These are phyloP conservation scores for Glareola pratincola DNA, from an alignment of 2,113 vertebrate genomes.

Conservation along the genomic window DNA sequence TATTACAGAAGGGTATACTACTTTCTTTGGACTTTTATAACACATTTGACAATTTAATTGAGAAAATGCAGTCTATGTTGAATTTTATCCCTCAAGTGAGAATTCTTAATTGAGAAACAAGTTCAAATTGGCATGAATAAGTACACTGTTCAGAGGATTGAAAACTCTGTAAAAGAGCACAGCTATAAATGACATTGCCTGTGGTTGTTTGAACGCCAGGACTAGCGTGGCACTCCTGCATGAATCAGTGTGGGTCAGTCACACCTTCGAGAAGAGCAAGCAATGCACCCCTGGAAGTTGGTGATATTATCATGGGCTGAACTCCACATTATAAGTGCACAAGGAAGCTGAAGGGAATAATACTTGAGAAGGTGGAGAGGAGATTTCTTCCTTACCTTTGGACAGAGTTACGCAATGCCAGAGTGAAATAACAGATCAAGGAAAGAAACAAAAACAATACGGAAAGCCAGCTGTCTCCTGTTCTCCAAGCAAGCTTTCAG, in stretches of 20 bases:
- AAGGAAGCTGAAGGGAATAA: neutral
- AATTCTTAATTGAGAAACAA: neutral
- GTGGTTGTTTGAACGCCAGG: neutral
- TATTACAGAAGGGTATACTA: neutral
- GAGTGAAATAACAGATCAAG: neutral
- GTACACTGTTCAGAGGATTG: neutral
- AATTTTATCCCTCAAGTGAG: neutral
- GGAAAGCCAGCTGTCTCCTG: neutral
- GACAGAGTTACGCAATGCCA: neutral
- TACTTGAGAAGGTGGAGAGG: neutral
- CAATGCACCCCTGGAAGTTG: neutral
- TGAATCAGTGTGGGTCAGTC: neutral
- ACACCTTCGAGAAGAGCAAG: neutral
- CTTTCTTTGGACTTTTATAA: neutral
- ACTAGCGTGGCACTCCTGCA: rapidly evolving
- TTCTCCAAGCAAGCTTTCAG: neutral
- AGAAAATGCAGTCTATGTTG: neutral
- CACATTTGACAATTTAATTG: neutral
- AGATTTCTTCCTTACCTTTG: neutral
- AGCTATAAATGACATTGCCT: rapidly evolving
- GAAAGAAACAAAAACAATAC: neutral
- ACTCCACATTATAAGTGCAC: neutral
- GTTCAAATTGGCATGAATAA: neutral
- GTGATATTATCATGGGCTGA: neutral
- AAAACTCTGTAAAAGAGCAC: neutral